Percentiles rank a stretch among this genome's conserved stretches.
Conservation (phyloP, 2,797 vertebrate species). For the Channa striata region DNA sequence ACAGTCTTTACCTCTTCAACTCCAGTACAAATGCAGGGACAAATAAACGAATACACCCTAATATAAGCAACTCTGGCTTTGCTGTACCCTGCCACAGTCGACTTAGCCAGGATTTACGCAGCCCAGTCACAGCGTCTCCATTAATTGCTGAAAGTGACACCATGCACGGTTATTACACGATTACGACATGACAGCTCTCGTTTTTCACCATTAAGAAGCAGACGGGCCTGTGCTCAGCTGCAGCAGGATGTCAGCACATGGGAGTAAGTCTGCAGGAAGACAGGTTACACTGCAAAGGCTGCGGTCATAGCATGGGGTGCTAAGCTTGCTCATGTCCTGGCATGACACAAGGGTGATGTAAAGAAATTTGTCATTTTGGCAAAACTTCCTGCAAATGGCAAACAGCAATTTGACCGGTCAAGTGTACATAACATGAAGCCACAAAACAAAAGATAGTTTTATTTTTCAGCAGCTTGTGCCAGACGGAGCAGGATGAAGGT, state of each 20-base stretch:
- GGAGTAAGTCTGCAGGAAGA: conserved; percentile 59
- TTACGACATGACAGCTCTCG: conserved; percentile 84
- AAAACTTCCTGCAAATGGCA: conserved; percentile 9
- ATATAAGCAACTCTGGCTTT: conserved; percentile 46
- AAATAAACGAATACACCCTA: conserved; percentile 54
- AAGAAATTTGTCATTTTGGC: conserved; percentile 24
- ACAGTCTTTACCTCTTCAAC: conserved; percentile 19
- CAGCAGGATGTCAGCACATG: conserved; percentile 65
- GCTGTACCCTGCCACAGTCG: conserved; percentile 55
- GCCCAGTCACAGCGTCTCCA: conserved; percentile 81
- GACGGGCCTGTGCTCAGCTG: conserved; percentile 69
- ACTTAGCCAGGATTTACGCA: conserved; percentile 80
- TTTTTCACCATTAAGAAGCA: conserved; percentile 81
- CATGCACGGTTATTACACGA: conserved; percentile 81
- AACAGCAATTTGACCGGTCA: conserved; percentile 16
- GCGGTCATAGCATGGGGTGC: conserved; percentile 46
- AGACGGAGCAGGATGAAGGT: conserved; percentile 2
- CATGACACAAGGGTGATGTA: conserved; percentile 25
- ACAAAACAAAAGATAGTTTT: conserved; percentile 7
- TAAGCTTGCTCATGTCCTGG: conserved; percentile 62
- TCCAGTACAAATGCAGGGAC: conserved; percentile 11
- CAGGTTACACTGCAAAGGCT: conserved; percentile 50
- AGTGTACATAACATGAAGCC: conserved; percentile 14
- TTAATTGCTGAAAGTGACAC: conserved; percentile 84
- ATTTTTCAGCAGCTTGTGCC: conserved; percentile 9